Evolutionary conservation across 2,888 invertebrate genomes (phyloP).

Genomic region (Autographa pulchrina): DNA sequence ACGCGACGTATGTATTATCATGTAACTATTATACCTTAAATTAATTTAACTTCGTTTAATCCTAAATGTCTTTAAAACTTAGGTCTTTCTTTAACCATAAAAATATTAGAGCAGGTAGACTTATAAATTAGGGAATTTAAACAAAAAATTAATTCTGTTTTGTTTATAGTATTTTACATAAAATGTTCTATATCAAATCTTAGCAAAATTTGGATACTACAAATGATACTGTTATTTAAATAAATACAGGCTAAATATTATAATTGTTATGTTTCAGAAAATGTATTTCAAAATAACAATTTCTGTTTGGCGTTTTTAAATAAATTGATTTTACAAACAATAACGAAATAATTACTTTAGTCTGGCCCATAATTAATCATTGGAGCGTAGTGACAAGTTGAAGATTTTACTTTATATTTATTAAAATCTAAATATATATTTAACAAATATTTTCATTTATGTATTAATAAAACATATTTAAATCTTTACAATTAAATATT

Average conservation of each 20-base stretch:
- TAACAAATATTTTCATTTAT: background rate
- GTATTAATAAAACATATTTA: background rate
- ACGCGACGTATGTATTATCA: too few relatives aligned
- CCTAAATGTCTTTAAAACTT: too few relatives aligned
- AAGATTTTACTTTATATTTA: background rate
- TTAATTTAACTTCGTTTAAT: too few relatives aligned
- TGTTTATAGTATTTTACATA: background rate
- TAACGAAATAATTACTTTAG: slow-evolving; percentile 1
- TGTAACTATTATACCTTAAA: too few relatives aligned
- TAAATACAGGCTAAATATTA: background rate
- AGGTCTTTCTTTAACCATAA: too few relatives aligned
- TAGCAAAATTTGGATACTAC: background rate
- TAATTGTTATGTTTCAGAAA: background rate
- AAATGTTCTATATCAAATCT: background rate
- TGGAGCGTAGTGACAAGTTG: slow-evolving; percentile 1
- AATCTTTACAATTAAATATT: too few relatives aligned
- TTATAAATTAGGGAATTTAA: too few relatives aligned
- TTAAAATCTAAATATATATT: background rate
- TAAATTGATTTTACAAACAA: slow-evolving; percentile 4
- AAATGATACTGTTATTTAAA: background rate
- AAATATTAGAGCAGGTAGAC: too few relatives aligned
- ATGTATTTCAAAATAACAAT: background rate
- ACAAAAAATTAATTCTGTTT: too few relatives aligned
- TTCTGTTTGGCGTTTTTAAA: slow-evolving; percentile 1
- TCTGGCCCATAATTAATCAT: background rate